Evolutionary conservation across 2,113 vertebrate genomes (phyloP), one percentile per base, ranked within the genome.

Genomic region (Athene cunicularia): DNA sequence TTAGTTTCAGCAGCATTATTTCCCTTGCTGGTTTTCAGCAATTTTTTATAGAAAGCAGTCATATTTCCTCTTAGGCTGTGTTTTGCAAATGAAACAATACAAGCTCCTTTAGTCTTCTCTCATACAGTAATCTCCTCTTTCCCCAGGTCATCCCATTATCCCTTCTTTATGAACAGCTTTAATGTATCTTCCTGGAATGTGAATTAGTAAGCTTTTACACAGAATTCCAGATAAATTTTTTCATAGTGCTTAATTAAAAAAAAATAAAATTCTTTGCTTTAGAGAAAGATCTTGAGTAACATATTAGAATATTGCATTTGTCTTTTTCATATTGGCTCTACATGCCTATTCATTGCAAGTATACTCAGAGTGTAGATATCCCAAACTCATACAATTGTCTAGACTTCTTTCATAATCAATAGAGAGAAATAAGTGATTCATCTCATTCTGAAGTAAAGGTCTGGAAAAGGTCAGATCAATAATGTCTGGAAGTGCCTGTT

Each of bases 381-480:
- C 32, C 59, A 75, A 72, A 86, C 30, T 64, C 45, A 50, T 83
- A 50, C 37, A 59, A 41, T 85, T 85, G 35, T 81, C 84, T 87
- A 79, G 80, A 71, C 21, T 74, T 84, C 53, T 86, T 79, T 56
- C 33, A 33, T 60, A 90, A 94, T 94, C 76, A 39, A 87, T 89
- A 72, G 19, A 43, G 33, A 82, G 70, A 94, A 89, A 60, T 49
- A 63, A 93, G 39, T 63, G 52, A 91, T 95, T 93, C 16, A 85
- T 56, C 74, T 85, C 62, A 64, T 91, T 87, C 58, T 85, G 77
- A 87, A 82, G 30, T 33, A 68, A 93, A 94, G 58, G 66, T 88
- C 67, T 91, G 73, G 32, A 90, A 93, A 96, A 95, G 77, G 73
- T 79, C 77, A 66, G 62, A 91, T 96, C 95, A 91, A 91, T 96